Evolutionary conservation across 1,140 invertebrate genomes (phyloP), one percentile per base, ranked within the genome.

Genomic region (Anastrepha ludens): DNA sequence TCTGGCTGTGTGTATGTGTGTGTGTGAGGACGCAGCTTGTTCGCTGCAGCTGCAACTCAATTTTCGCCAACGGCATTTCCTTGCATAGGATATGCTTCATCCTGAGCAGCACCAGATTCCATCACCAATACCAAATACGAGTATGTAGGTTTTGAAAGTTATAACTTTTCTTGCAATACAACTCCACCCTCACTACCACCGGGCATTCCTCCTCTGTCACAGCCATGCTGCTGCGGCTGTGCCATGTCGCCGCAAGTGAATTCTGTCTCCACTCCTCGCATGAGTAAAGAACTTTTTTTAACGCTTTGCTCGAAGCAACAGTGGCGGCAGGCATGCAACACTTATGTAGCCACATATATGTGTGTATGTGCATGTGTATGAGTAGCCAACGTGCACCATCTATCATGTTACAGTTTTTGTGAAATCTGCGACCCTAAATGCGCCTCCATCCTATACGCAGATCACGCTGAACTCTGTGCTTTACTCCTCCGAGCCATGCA

Each of bases 71-170:
- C n/a, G 44, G 74, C 47, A 81, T 81, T 55, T 81, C 47, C 17
- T 81, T 55, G 74, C 44, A 81, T 29, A n/a, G 8, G 47, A 50
- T 81, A 81, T 81, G 47, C 47, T 55, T 29, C 74, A 81, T 81
- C 20, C 47, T 81, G 7, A 58, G 47, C 74, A n/a, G 55, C 74
- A 55, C n/a, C 74, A 55, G 74, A 81, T 81, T 81, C 74, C 8
- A 81, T 50, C 74, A 81, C 2, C 41, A 20, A 29, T 62, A 17
- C 60, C 20, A 74, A 39, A 74, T 74, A 74, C 39, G 17, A 50
- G 55, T 20, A 55, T 50, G 50, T 8, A 29, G 47, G 74, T 50
- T 81, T 81, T 81, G n/a, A 81, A 81, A 81, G 74, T 81, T 81
- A 81, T 39, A 78, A 78, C 39, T 47, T 78, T 78, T 50, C 70